phyloP scores from a whole-genome alignment of 2,797 vertebrate genomes.

The Melanotaenia trifasciata region DNA sequence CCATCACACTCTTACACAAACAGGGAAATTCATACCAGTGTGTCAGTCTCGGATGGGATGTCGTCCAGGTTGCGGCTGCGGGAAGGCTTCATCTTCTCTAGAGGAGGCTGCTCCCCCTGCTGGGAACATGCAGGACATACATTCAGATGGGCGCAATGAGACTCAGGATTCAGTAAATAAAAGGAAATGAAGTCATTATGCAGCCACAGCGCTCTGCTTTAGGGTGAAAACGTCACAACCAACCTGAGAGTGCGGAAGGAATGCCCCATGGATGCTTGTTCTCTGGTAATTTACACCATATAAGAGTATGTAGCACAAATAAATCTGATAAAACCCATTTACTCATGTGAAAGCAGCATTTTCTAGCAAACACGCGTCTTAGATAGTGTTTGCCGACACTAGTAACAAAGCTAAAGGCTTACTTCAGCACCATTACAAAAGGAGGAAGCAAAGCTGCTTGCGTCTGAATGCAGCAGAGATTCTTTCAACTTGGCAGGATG shows the following conservation, averaged over 20 bases:
- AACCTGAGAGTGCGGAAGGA: not conserved
- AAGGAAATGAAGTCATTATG: not conserved
- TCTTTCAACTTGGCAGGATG: slow-evolving; percentile 23
- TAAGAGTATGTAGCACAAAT: not conserved
- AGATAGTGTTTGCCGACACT: not conserved
- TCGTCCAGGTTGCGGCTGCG: slow-evolving; percentile 89
- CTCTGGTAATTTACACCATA: not conserved
- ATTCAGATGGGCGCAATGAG: slow-evolving; percentile 22
- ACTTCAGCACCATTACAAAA: slow-evolving; percentile 5
- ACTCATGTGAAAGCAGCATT: not conserved
- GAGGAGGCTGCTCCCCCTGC: slow-evolving; percentile 86
- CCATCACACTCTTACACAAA: slow-evolving; percentile 6
- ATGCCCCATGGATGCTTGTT: not conserved
- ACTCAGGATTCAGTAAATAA: not conserved
- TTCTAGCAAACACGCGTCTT: not conserved
- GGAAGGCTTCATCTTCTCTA: slow-evolving; percentile 88
- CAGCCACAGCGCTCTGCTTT: not conserved
- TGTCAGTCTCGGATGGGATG: slow-evolving; percentile 84
- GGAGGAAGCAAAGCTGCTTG: slow-evolving; percentile 13
- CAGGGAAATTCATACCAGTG: slow-evolving; percentile 74
- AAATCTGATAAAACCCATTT: not conserved
- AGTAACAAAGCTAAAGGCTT: not conserved
- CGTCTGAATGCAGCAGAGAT: slow-evolving; percentile 7
- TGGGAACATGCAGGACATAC: slow-evolving; percentile 51
- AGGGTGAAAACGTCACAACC: not conserved